phyloP scores from a whole-genome alignment of 2,113 vertebrate genomes.

The Nanorana parkeri region DNA sequence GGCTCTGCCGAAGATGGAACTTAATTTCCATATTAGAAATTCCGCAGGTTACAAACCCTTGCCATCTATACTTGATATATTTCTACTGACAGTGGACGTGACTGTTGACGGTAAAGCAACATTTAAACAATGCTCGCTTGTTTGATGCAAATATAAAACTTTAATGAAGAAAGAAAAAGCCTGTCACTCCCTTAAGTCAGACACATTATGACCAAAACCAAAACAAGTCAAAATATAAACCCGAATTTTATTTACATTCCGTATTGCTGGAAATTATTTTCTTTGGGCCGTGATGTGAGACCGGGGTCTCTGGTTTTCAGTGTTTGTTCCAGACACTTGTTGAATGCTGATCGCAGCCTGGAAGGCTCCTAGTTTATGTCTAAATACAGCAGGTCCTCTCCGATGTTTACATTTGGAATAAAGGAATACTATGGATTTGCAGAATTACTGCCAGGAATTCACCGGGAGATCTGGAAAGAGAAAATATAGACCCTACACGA shows the following conservation, averaged over 20 bases:
- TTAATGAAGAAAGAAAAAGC: background rate
- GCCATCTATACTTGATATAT: background rate
- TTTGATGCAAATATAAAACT: background rate
- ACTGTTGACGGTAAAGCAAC: background rate
- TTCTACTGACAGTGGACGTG: background rate
- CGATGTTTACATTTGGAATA: slow-evolving; percentile 18
- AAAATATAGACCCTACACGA: background rate
- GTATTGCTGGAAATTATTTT: background rate
- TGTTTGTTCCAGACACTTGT: background rate
- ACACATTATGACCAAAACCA: background rate
- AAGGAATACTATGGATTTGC: background rate
- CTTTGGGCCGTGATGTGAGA: slow-evolving; percentile 7
- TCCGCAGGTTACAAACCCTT: no score
- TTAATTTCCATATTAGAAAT: background rate
- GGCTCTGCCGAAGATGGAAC: background rate
- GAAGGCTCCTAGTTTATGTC: background rate
- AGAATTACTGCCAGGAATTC: slow-evolving; percentile 5
- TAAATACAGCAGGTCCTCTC: background rate
- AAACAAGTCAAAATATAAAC: slow-evolving; percentile 2
- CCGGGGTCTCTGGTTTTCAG: background rate
- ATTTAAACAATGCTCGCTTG: background rate
- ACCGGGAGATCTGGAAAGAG: no score
- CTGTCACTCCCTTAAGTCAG: background rate
- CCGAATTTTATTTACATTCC: background rate
- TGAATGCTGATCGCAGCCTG: background rate